A percentile compares a stretch with the other conserved stretches of the same genome.
Conservation (phyloP, 2,113 vertebrate genomes). For the Sminthopsis crassicaudata region DNA sequence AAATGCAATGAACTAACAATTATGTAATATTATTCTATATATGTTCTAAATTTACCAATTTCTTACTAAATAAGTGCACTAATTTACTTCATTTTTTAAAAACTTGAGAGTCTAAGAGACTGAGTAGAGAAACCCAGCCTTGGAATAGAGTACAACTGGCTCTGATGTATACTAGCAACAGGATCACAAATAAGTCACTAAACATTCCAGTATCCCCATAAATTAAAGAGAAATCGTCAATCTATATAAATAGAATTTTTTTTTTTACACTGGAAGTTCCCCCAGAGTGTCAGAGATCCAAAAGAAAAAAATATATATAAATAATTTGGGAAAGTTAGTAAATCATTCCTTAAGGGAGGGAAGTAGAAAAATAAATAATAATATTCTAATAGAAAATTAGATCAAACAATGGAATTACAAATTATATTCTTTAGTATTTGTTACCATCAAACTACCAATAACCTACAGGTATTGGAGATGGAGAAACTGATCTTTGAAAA, state of each 20-base stretch:
- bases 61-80: background rate
- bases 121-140: background rate
- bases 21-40: slow-evolving; percentile 57
- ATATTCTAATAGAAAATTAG: slow-evolving; percentile 8
- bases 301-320: background rate
- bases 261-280: background rate
- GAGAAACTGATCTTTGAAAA: slow-evolving; percentile 88
- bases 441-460: background rate
- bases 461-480: slow-evolving; percentile 89
- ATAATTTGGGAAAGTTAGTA: slow-evolving; percentile 32
- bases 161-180: background rate
- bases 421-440: background rate
- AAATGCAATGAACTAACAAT: slow-evolving; percentile 52
- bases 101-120: background rate
- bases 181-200: background rate
- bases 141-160: background rate
- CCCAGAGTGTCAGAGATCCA: background rate
- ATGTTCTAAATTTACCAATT: slow-evolving; percentile 6
- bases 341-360: background rate
- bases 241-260: background rate
- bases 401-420: background rate
- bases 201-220: background rate
- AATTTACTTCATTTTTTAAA: background rate
- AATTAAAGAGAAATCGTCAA: background rate
- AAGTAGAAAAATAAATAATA: slow-evolving; percentile 4